A percentile compares a stretch with the other conserved stretches of the same genome.
phyloP scores from a whole-genome alignment of 2,888 invertebrate genomes.

The Dynastes hyllus region DNA sequence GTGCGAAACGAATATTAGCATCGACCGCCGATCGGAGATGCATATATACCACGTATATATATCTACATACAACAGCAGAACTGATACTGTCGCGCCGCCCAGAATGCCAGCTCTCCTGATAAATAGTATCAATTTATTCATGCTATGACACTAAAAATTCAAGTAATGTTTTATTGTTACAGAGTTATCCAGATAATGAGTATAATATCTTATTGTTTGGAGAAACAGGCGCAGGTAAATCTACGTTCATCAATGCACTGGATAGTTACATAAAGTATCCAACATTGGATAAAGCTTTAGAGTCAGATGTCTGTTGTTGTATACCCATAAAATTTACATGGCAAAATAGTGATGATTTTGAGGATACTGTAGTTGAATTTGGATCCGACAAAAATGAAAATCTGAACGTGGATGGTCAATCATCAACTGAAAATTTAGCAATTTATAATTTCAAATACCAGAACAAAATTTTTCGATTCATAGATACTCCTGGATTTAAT shows the following conservation, averaged over 20 bases:
- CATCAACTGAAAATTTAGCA: background rate
- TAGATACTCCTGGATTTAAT: slow-evolving; percentile 32
- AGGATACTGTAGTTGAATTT: background rate
- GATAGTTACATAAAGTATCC: slow-evolving; percentile 12
- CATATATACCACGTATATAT: no score
- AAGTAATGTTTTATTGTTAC: background rate
- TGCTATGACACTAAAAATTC: no score
- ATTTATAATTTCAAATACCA: slow-evolving; percentile 4
- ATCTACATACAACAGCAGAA: no score
- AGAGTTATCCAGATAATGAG: background rate
- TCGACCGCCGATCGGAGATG: no score
- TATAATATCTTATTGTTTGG: slow-evolving; percentile 22
- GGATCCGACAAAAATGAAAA: slow-evolving; percentile 21
- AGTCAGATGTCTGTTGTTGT: slow-evolving; percentile 1
- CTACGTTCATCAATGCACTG: slow-evolving; percentile 20
- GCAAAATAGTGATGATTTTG: slow-evolving; percentile 4
- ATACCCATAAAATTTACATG: slow-evolving; percentile 13
- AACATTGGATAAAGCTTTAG: background rate
- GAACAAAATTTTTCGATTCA: slow-evolving; percentile 8
- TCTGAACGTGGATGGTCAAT: background rate
- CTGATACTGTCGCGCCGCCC: no score
- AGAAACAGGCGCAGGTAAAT: slow-evolving; percentile 28
- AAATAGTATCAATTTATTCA: no score
- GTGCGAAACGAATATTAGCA: no score
- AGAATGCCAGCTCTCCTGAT: no score